Percentiles rank a stretch among this genome's conserved stretches.
Evolutionary conservation across 2,888 invertebrate species (phyloP).

Genomic region (Lycophotia porphyrea): DNA sequence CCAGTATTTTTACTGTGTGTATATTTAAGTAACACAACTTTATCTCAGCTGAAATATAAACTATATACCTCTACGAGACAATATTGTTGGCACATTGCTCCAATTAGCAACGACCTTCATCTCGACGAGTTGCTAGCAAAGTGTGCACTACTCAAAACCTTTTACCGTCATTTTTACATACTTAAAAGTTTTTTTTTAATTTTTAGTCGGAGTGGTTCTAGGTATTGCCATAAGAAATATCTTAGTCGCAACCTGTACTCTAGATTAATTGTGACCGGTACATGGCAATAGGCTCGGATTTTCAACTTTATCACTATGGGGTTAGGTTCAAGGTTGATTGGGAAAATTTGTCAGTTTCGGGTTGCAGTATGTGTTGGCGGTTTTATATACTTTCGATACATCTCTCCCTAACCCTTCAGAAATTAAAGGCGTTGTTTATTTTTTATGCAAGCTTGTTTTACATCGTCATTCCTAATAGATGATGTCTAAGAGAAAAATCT

Average conservation of each 20-base stretch:
- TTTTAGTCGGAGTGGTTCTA: not conserved
- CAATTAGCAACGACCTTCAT: constrained; percentile 29
- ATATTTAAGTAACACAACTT: not conserved
- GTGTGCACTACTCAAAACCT: constrained; percentile 28
- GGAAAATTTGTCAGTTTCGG: no score
- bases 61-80: not conserved
- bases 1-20: not conserved
- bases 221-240: no score
- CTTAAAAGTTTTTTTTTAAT: no score
- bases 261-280: no score
- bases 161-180: constrained; percentile 14
- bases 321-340: no score
- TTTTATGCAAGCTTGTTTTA: not conserved
- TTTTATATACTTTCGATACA: not conserved
- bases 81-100: constrained; percentile 28
- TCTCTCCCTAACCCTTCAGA: no score
- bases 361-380: no score
- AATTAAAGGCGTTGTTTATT: not conserved
- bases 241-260: no score
- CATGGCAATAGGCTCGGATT: no score
- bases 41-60: constrained; percentile 8
- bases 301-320: no score
- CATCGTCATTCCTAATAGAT: not conserved
- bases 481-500: not conserved
- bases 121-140: constrained; percentile 31